Conservation (phyloP, 2,797 vertebrate genomes). For the Girardinus metallicus region DNA sequence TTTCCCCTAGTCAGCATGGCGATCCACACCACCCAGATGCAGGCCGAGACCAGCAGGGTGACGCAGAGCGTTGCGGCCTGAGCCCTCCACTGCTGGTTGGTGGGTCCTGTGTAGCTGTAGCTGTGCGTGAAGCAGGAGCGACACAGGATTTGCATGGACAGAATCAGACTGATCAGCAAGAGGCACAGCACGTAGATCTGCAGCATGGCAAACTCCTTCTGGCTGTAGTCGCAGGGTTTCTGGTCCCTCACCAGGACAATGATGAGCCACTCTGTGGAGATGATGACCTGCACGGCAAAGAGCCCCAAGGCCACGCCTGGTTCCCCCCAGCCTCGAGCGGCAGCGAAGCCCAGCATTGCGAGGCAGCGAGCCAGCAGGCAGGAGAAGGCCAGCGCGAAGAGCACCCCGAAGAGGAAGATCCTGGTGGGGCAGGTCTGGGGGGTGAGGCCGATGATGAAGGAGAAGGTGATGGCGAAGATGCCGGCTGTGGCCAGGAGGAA, state of each 20-base stretch:
- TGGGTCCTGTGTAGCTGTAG: constrained; percentile 62
- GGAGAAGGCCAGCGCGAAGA: constrained; percentile 89
- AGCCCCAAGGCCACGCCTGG: constrained; percentile 73
- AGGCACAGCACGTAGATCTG: constrained; percentile 90
- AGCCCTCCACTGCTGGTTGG: constrained; percentile 32
- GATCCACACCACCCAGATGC: constrained; percentile 91
- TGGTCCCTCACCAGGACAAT: constrained; percentile 76
- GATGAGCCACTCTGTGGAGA: constrained; percentile 85
- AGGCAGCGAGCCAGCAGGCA: constrained; percentile 87
- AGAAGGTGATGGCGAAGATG: constrained; percentile 88
- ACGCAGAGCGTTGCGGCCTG: constrained; percentile 82
- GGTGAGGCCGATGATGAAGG: constrained; percentile 86
- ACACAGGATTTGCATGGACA: constrained; percentile 79
- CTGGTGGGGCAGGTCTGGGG: constrained; percentile 84
- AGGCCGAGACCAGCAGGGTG: constrained; percentile 82
- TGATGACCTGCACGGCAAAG: constrained; percentile 87
- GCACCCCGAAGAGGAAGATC: constrained; percentile 88
- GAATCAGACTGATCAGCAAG: constrained; percentile 77
- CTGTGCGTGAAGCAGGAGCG: constrained; percentile 77
- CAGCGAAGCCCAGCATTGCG: constrained; percentile 81
- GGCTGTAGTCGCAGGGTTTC: constrained; percentile 47
- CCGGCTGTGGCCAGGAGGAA: constrained; percentile 87
- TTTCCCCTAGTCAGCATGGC: constrained; percentile 81
- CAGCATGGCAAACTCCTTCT: constrained; percentile 87
- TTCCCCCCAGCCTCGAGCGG: constrained; percentile 77